phyloP scores from a whole-genome alignment of 2,113 vertebrate species.

The Vulpes lagopus region DNA sequence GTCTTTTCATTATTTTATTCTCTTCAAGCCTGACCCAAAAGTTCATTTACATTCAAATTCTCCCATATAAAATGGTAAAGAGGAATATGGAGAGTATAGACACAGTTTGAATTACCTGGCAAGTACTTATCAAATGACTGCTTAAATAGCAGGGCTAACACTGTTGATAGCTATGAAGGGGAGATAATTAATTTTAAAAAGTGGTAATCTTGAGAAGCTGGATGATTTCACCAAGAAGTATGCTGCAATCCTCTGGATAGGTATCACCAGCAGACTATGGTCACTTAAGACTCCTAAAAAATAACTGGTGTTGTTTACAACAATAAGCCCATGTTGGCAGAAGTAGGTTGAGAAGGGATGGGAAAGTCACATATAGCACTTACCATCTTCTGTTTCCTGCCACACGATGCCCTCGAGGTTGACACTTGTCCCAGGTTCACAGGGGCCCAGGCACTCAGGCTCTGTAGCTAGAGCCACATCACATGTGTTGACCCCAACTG shows the following conservation, averaged over 20 bases:
- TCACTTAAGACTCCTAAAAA: not conserved
- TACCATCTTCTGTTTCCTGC: slow-evolving; percentile 99
- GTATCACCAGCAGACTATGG: not conserved
- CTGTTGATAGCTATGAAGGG: not conserved
- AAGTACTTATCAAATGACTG: not conserved
- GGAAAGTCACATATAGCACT: slow-evolving; percentile 79
- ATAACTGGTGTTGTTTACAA: slow-evolving; percentile 22
- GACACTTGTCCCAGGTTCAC: slow-evolving; percentile 98
- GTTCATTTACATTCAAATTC: slow-evolving; percentile 50
- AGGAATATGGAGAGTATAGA: not conserved
- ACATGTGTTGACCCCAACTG: slow-evolving; percentile 97
- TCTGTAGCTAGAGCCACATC: slow-evolving; percentile 97
- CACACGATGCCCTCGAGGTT: slow-evolving; percentile 99
- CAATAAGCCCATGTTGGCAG: not conserved
- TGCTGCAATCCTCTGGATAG: not conserved
- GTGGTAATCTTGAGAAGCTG: not conserved
- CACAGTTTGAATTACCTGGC: not conserved
- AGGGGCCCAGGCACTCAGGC: slow-evolving; percentile 98
- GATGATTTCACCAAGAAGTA: not conserved
- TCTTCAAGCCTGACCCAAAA: slow-evolving; percentile 25
- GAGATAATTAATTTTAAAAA: slow-evolving; percentile 32
- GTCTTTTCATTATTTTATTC: slow-evolving; percentile 50
- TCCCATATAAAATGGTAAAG: slow-evolving; percentile 28
- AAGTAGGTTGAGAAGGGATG: not conserved
- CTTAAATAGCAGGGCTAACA: not conserved